Percentiles rank a stretch among this genome's conserved stretches.
Conservation (phyloP, 2,113 vertebrate species). For the Neodon shergylaensis region DNA sequence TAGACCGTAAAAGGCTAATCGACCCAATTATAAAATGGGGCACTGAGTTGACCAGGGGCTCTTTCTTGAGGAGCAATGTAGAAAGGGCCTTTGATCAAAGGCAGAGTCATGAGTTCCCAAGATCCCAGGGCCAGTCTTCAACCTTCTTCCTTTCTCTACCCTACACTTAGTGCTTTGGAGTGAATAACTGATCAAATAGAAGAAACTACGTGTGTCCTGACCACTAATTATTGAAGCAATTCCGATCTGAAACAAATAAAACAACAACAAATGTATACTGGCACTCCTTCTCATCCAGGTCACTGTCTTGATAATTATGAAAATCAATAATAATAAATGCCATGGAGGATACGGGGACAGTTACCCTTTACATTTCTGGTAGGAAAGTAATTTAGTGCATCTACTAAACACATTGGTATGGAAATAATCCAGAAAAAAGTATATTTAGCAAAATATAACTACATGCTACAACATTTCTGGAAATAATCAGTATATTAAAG, state of each 20-base stretch:
- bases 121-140: not conserved
- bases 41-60: no score
- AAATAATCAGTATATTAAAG: not conserved
- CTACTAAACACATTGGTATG: not conserved
- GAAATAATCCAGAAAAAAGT: not conserved
- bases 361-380: not conserved
- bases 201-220: not conserved
- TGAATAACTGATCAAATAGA: not conserved
- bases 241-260: not conserved
- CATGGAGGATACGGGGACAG: not conserved
- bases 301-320: not conserved
- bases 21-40: no score
- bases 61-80: not conserved
- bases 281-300: no score
- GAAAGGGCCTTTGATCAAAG: not conserved
- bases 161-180: not conserved
- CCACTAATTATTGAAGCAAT: not conserved
- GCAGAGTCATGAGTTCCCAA: not conserved
- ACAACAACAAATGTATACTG: not conserved
- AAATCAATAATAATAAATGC: not conserved
- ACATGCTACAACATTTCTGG: not conserved
- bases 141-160: not conserved
- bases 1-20: no score
- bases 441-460: not conserved
- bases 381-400: not conserved